These are phyloP conservation scores for Drosophila quadrilineata DNA, from an alignment of 1,140 invertebrate genomes.

Conservation along the genomic window DNA sequence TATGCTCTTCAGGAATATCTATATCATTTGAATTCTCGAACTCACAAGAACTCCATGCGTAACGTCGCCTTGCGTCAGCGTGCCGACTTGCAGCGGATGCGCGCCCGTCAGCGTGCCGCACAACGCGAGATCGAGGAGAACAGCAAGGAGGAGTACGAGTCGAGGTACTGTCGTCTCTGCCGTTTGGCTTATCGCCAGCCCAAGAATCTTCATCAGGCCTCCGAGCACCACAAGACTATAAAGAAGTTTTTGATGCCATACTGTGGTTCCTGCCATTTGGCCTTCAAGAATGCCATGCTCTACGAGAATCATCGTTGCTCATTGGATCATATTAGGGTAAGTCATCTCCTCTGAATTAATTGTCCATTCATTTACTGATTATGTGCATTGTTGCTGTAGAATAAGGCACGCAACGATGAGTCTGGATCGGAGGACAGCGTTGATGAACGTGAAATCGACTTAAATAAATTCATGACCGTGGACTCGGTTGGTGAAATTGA, in stretches of 20 bases:
- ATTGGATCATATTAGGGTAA: constrained; percentile 89
- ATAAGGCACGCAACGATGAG: constrained; percentile 83
- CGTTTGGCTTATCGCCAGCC: constrained; percentile 90
- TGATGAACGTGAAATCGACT: constrained; percentile 88
- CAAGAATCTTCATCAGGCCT: constrained; percentile 88
- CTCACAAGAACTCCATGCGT: constrained; percentile 87
- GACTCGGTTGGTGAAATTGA: constrained; percentile 93
- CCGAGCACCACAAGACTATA: constrained; percentile 89
- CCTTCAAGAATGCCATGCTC: constrained; percentile 90
- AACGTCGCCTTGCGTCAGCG: constrained; percentile 87
- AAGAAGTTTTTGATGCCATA: constrained; percentile 91
- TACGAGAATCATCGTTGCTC: constrained; percentile 91
- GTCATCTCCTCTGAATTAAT: background rate
- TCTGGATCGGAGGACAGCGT: constrained; percentile 83
- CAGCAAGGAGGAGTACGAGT: constrained; percentile 85
- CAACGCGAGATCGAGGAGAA: constrained; percentile 87
- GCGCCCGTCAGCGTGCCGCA: constrained; percentile 87
- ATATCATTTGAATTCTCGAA: constrained; percentile 86
- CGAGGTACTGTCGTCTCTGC: constrained; percentile 89
- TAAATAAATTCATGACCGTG: constrained; percentile 91
- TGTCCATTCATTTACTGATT: background rate
- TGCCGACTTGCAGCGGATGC: constrained; percentile 87
- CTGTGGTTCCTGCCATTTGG: constrained; percentile 85
- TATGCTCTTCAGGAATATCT: constrained; percentile 85
- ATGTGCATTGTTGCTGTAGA: constrained; percentile 73